Evolutionary conservation across 2,113 vertebrate genomes (phyloP), one percentile per base, ranked within the genome.

Genomic region (Ictidomys tridecemlineatus): DNA sequence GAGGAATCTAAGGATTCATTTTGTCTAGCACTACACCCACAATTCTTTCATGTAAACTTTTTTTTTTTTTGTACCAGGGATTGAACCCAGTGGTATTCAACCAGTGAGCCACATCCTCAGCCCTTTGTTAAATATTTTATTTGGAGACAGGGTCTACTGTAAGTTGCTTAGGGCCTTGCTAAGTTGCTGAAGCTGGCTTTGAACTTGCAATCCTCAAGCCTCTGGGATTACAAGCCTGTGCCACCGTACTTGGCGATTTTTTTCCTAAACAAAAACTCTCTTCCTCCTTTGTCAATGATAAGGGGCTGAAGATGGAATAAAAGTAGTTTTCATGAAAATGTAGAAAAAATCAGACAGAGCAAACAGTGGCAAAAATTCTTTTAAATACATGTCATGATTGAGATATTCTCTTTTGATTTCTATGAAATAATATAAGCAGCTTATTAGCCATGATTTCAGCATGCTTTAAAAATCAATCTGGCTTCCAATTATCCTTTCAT

Each of bases 401-500:
- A 56, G 39, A 34, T 88, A 14, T 63, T 63, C 93, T 72, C 22
- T 76, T 85, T 63, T 77, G 39, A 82, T 83, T 86, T 95, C 70
- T 86, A 74, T 32, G 30, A 80, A 90, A 82, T 34, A 92, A 58
- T 86, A 73, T 32, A 82, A 85, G 51, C 17, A 85, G 37, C n/a
- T 4, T 96, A 61, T 70, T 91, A 69, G 45, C 39, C 18, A 85
- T 90, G 45, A 93, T 85, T 89, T 79, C 39, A 65, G 3, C 51
- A 86, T 72, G 22, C 5, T 77, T 89, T 82, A 56, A 84, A 72
- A 86, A 83, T 74, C 32, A 87, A 13, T 86, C 69, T 79, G n/a
- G 30, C 9, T 96, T 87, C 34, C 39, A 96, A 78, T 96, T 83
- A 92, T 76, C 53, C 42, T 90, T 83, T 90, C 80, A 95, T 92